Conservation (phyloP, 1,140 invertebrate species). For the Listronotus bonariensis region DNA sequence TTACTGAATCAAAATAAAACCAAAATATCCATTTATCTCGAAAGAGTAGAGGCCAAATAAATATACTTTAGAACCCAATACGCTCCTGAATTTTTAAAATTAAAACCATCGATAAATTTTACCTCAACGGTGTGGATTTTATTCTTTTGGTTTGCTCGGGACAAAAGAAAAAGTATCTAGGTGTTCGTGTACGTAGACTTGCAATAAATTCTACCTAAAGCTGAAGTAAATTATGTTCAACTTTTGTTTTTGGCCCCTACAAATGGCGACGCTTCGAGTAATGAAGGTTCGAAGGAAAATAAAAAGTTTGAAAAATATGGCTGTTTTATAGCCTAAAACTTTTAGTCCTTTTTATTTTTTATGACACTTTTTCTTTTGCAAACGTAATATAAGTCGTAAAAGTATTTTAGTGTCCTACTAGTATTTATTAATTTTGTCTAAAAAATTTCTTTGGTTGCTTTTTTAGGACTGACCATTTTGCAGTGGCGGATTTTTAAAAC, state of each 20-base stretch:
- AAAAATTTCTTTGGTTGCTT: neutral
- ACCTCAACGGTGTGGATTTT: constrained; percentile 14
- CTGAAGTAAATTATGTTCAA: constrained; percentile 33
- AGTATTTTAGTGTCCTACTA: neutral
- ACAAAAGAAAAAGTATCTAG: constrained; percentile 16
- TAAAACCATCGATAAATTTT: constrained; percentile 32
- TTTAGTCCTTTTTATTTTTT: constrained; percentile 10
- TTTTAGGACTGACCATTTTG: no score
- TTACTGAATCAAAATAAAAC: neutral
- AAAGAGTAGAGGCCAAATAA: neutral
- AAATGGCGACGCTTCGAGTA: constrained; percentile 24
- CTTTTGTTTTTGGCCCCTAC: constrained; percentile 27
- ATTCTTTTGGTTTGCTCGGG: constrained; percentile 15
- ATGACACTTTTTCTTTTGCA: neutral
- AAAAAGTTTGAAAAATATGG: constrained; percentile 34
- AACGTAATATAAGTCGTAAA: constrained; percentile 5
- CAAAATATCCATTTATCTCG: neutral
- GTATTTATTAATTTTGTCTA: neutral
- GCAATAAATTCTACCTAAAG: constrained; percentile 28
- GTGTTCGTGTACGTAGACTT: constrained; percentile 20
- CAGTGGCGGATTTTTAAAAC: no score
- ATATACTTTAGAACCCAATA: neutral
- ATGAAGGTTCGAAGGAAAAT: constrained; percentile 36
- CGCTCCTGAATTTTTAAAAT: constrained; percentile 25
- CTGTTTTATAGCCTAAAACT: constrained; percentile 28